Base-by-base conservation (phyloP, 1,140 invertebrate species). In the Portunus trituberculatus region DNA sequence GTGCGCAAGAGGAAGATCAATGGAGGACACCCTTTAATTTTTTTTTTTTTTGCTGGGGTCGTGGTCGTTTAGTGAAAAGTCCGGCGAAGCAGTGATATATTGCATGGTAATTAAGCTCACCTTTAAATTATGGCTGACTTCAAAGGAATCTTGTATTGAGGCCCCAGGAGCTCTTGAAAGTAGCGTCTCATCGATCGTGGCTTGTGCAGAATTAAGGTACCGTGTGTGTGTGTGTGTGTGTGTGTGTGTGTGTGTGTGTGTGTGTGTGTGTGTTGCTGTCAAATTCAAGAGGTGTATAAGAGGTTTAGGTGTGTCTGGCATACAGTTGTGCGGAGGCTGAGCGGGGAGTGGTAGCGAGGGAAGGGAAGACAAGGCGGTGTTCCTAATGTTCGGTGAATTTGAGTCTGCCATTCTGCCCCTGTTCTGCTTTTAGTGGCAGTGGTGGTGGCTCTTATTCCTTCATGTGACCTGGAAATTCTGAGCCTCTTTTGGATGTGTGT, bases 161-260 rank as follows among this genome's bases (percentile, higher is more conserved):
- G 52, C 52, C 16, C 16, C 0, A 10, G 52, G 52, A 14, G 12
- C 16, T 59, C 52, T 59, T 20, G 52, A 59, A 59, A 59, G 16
- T 14, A 59, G 12, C 52, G 16, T 59, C 0, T 10, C 16, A 59
- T 59, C 52, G 52, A 59, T 59, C 52, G 16, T 10, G 52, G 10
- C 52, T 59, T 59, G 52, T 59, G 52, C 52, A 20, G 25, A n/a
- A 59, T 59, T 76, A 76, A 25, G 67, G 67, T 76, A 76, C 67
- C 20, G 20, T n/a, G 67, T 76, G n/a, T 76, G 20, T n/a, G 20
- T n/a, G 20, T 76, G 20, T n/a, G 67, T 76, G 67, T 76, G 67
- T 76, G 67, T 76, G 67, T 76, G 67, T 76, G 67, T 76, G 67
- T 76, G 67, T 76, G 67, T 76, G 67, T 76, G 67, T 76, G 67